Evolutionary conservation across 2,888 invertebrate species (phyloP), one percentile per base, ranked within the genome.

Genomic region (Ernsta delagoae): DNA sequence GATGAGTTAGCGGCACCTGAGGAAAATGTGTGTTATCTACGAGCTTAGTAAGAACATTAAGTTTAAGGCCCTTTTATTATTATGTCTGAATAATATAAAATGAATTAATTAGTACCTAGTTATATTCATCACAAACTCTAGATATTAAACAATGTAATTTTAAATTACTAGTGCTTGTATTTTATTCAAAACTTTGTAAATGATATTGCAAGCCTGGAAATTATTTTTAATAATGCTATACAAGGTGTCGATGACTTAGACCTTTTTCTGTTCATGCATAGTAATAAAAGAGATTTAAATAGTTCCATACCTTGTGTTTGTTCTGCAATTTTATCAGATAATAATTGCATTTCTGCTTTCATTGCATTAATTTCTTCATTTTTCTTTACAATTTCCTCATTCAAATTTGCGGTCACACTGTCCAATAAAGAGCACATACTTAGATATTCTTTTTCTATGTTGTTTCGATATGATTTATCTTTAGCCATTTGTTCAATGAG

Each of bases 1-100:
- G 88, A 89, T 74, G 89, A 86, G 73, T 88, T 86, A 78, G 85
- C 83, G 76, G 84, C 78, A 75, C 91, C 89, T 75, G 36, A 24
- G n/a, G n/a, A n/a, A n/a, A n/a, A n/a, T n/a, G n/a, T n/a, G n/a
- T n/a, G n/a, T n/a, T n/a, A n/a, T n/a, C n/a, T n/a, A n/a, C n/a
- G n/a, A n/a, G n/a, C n/a, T n/a, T n/a, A n/a, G n/a, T n/a, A n/a
- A n/a, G n/a, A n/a, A n/a, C n/a, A n/a, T n/a, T n/a, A n/a, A n/a
- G n/a, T n/a, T n/a, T n/a, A n/a, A n/a, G n/a, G n/a, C n/a, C n/a
- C n/a, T n/a, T n/a, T n/a, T n/a, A n/a, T n/a, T n/a, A n/a, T n/a
- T n/a, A n/a, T n/a, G n/a, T n/a, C n/a, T n/a, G n/a, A n/a, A n/a
- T n/a, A n/a, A n/a, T n/a, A n/a, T n/a, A n/a, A n/a, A n/a, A n/a